A percentile compares a stretch with the other conserved stretches of the same genome.
Conservation (phyloP, 2,888 invertebrate genomes). For the Dasypolia templi region DNA sequence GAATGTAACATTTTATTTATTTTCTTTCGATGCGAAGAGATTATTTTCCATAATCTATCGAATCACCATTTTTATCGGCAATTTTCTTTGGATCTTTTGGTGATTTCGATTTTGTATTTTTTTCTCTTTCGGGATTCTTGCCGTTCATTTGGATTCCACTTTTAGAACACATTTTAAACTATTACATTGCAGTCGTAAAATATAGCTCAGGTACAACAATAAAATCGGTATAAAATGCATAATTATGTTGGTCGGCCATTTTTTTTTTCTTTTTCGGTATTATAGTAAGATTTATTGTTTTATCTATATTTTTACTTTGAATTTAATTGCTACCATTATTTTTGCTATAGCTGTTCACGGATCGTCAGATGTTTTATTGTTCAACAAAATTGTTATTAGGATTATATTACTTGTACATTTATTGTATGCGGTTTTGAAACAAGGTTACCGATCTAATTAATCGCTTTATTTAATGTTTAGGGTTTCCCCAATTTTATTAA, state of each 20-base stretch:
- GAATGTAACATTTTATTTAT: not conserved
- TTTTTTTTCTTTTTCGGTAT: not conserved
- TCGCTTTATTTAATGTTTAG: not conserved
- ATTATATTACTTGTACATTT: slow-evolving; percentile 32
- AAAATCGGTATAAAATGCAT: too few relatives aligned
- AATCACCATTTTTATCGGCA: not conserved
- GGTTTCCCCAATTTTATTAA: not conserved
- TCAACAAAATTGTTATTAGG: slow-evolving; percentile 13
- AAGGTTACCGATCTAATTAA: not conserved
- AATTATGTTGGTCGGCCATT: slow-evolving; percentile 5
- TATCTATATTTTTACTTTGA: slow-evolving; percentile 12
- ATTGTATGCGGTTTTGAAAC: slow-evolving; percentile 13
- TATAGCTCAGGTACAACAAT: not conserved
- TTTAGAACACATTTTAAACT: not conserved
- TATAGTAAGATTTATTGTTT: slow-evolving; percentile 29
- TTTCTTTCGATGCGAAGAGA: not conserved
- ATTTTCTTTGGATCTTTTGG: not conserved
- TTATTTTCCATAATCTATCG: not conserved
- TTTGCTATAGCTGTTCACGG: slow-evolving; percentile 17
- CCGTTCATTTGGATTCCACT: not conserved
- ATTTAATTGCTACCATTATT: slow-evolving; percentile 21
- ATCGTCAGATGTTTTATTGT: slow-evolving; percentile 12
- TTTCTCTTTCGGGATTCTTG: not conserved
- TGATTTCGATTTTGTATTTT: not conserved
- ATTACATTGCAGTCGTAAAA: not conserved